These are phyloP conservation scores for Chrysotoxum bicinctum DNA, from an alignment of 2,888 invertebrate genomes.

Conservation along the genomic window DNA sequence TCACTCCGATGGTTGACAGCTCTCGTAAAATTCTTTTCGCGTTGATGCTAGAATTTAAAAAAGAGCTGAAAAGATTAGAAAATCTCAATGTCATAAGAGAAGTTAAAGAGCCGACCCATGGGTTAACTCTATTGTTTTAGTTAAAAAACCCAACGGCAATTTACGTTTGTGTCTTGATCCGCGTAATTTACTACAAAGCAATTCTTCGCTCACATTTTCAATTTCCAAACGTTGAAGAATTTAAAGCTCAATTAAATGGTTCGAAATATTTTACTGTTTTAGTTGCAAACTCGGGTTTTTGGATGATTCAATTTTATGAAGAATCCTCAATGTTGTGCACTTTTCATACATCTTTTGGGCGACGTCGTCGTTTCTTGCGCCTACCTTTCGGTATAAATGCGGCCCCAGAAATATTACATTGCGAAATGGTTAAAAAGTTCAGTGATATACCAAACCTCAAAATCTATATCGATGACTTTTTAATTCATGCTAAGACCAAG, in stretches of 20 bases:
- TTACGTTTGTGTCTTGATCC: slow-evolving; percentile 31
- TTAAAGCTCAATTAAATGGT: slow-evolving; percentile 46
- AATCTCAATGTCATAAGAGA: slow-evolving; percentile 14
- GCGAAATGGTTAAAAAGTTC: too few relatives aligned
- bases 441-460: too few relatives aligned
- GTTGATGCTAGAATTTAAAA: not conserved
- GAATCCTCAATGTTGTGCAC: slow-evolving; percentile 40
- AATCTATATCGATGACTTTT: too few relatives aligned
- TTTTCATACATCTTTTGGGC: slow-evolving; percentile 15
- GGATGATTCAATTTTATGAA: slow-evolving; percentile 40
- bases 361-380: slow-evolving; percentile 9
- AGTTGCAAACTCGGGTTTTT: slow-evolving; percentile 48
- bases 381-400: too few relatives aligned
- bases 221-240: slow-evolving; percentile 47
- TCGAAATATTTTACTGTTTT: slow-evolving; percentile 45
- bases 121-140: slow-evolving; percentile 67
- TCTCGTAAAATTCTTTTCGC: slow-evolving; percentile 10
- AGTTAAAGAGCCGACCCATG: slow-evolving; percentile 65
- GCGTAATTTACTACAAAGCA: slow-evolving; percentile 12
- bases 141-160: slow-evolving; percentile 7
- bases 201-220: slow-evolving; percentile 18
- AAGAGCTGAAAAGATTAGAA: slow-evolving; percentile 25
- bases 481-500: too few relatives aligned
- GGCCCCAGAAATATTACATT: too few relatives aligned
- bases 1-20: slow-evolving; percentile 11